phyloP scores from a whole-genome alignment of 2,113 vertebrate genomes.

The Pycnonotus jocosus region DNA sequence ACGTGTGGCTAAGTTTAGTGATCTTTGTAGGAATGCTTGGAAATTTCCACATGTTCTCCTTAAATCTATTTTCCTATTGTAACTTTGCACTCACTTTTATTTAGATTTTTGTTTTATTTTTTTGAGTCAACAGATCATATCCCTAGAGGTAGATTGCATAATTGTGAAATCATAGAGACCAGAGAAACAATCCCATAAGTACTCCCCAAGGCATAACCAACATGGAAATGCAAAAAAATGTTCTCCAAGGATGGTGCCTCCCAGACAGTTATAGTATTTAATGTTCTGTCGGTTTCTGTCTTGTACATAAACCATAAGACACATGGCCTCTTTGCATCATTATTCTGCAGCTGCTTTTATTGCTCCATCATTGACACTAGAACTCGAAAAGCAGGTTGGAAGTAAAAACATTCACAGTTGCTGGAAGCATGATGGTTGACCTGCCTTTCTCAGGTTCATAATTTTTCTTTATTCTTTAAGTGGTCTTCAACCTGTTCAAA shows the following conservation, averaged over 20 bases:
- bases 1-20: background rate
- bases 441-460: background rate
- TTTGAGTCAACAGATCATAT: background rate
- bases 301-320: slow-evolving; percentile 35
- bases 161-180: slow-evolving; percentile 38
- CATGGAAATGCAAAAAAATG: background rate
- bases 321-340: background rate
- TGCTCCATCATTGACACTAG: slow-evolving; percentile 4
- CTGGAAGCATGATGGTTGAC: background rate
- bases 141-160: slow-evolving; percentile 2
- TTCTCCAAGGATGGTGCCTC: background rate
- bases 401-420: background rate
- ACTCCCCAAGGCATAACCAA: background rate
- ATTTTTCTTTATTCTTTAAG: background rate
- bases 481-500: background rate
- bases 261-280: background rate
- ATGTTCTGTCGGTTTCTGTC: slow-evolving; percentile 16
- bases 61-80: background rate
- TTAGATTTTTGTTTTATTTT: background rate
- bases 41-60: background rate
- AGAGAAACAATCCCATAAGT: background rate
- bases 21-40: background rate
- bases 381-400: background rate
- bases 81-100: background rate
- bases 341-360: slow-evolving; percentile 31